Percentiles rank a stretch among this genome's conserved stretches.
phyloP scores from a whole-genome alignment of 2,888 invertebrate genomes.

The Eupithecia dodoneata region DNA sequence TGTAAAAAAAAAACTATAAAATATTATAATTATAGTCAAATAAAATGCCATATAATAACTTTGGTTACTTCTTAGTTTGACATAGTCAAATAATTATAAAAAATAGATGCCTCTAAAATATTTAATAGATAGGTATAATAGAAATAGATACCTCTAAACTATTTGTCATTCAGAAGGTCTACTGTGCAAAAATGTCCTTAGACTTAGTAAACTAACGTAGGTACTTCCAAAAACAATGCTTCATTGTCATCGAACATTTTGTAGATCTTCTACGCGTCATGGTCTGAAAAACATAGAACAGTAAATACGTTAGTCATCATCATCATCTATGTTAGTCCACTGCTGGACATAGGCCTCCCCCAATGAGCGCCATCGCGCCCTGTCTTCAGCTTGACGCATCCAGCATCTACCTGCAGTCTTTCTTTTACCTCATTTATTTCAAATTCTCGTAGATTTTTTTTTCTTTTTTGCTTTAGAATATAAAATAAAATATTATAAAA shows the following conservation, averaged over 20 bases:
- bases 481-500: too few species aligned
- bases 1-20: background rate
- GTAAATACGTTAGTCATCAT: background rate
- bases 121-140: too few species aligned
- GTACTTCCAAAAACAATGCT: background rate
- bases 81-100: background rate
- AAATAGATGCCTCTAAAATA: background rate
- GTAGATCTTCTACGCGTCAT: constrained; percentile 16
- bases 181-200: background rate
- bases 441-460: too few species aligned
- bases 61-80: background rate
- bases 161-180: background rate
- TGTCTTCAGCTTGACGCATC: too few species aligned
- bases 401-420: too few species aligned
- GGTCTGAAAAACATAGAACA: constrained; percentile 20
- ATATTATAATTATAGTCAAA: background rate
- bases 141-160: background rate
- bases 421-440: too few species aligned
- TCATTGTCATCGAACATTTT: background rate
- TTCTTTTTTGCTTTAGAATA: too few species aligned
- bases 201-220: background rate
- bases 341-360: too few species aligned
- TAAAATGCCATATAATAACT: background rate
- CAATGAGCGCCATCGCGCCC: too few species aligned
- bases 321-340: too few species aligned